A percentile compares a stretch with the other conserved stretches of the same genome.
Conservation (phyloP, 2,888 invertebrate species). For the Microplitis deprimator region DNA sequence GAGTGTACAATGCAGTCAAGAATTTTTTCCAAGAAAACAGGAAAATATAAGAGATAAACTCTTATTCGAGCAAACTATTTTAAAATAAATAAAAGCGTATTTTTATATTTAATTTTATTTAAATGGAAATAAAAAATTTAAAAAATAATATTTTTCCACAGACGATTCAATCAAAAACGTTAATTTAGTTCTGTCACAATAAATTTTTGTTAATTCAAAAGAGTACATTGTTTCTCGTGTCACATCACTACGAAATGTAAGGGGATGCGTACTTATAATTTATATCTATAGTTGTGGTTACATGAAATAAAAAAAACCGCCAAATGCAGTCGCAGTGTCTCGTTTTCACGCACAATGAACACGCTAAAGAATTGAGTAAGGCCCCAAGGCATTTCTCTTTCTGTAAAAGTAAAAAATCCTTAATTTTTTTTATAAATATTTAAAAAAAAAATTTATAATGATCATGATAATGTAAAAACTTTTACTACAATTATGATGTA, state of each 20-base stretch:
- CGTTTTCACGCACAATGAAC: constrained; percentile 23
- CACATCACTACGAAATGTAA: constrained; percentile 29
- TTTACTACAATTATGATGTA: no score
- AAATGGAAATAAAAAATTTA: not conserved
- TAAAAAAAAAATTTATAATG: no score
- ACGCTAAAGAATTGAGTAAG: not conserved
- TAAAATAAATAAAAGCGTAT: not conserved
- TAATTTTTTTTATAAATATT: not conserved
- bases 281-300: not conserved
- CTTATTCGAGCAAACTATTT: not conserved
- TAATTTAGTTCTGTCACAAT: constrained; percentile 34
- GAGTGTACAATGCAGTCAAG: not conserved
- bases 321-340: constrained; percentile 4
- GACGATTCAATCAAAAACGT: constrained; percentile 27
- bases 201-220: constrained; percentile 36
- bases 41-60: no score
- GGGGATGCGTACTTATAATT: constrained; percentile 18
- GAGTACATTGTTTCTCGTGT: constrained; percentile 48
- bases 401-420: not conserved
- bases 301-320: constrained; percentile 1
- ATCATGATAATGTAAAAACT: no score
- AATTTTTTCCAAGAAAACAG: no score
- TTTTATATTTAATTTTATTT: not conserved
- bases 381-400: constrained; percentile 20
- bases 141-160: not conserved